These are phyloP conservation scores for Rafetus swinhoei DNA, from an alignment of 2,113 vertebrate species.

Conservation along the genomic window DNA sequence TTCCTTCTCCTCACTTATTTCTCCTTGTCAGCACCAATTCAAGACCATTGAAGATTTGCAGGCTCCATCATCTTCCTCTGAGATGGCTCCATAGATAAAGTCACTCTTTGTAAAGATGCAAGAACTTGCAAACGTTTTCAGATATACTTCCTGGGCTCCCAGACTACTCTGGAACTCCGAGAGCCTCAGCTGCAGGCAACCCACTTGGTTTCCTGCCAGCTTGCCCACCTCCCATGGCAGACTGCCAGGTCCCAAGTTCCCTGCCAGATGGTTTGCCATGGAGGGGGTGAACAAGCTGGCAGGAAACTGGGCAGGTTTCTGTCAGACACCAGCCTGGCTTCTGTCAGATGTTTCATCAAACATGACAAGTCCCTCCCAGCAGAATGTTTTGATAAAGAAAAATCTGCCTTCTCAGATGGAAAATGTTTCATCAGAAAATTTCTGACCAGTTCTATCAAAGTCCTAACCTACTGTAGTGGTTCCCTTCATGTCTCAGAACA, in stretches of 20 bases:
- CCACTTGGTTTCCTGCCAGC: not conserved
- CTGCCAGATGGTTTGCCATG: not conserved
- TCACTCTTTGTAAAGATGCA: constrained; percentile 17
- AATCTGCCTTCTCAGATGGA: not conserved
- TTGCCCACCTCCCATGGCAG: not conserved
- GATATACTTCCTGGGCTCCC: not conserved
- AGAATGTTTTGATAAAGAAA: not conserved
- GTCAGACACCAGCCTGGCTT: not conserved
- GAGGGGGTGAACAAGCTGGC: not conserved
- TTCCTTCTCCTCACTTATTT: constrained; percentile 15
- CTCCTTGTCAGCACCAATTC: not conserved
- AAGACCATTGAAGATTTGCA: constrained; percentile 24
- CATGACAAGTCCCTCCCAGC: not conserved
- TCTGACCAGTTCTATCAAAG: not conserved
- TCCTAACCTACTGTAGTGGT: not conserved
- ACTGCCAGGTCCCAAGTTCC: not conserved
- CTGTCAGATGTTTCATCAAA: not conserved
- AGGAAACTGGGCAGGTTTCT: not conserved
- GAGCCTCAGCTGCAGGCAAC: not conserved
- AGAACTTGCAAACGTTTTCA: not conserved
- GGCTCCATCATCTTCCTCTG: not conserved
- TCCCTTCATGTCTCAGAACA: constrained; percentile 29
- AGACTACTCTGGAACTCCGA: not conserved
- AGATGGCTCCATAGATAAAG: not conserved
- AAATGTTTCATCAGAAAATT: not conserved